Conservation (phyloP, 53 echinoderm and acorn worm species). For the Pentamera pediparva region DNA sequence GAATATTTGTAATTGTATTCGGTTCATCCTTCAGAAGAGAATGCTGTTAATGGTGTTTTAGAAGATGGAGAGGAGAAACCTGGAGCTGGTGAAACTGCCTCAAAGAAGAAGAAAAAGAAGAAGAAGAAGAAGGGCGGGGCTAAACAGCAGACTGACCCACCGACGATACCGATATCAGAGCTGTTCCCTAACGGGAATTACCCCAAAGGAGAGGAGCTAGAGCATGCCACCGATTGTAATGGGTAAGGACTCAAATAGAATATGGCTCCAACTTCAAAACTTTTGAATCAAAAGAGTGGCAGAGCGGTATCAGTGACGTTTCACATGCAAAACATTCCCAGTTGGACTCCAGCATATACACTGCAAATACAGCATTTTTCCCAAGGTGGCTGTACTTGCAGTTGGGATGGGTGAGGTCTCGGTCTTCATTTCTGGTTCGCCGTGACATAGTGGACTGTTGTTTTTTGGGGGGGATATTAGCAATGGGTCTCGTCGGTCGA, state of each 20-base stretch:
- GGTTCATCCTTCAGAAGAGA: neutral
- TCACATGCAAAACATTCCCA: no score
- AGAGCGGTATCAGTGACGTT: no score
- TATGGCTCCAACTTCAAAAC: no score
- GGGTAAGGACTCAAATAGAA: slow-evolving; percentile 58
- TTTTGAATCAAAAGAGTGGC: no score
- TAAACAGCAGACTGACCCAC: slow-evolving; percentile 86
- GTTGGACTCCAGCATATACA: no score
- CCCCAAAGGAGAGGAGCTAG: slow-evolving; percentile 72
- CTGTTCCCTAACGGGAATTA: slow-evolving; percentile 77
- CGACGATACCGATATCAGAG: slow-evolving; percentile 80
- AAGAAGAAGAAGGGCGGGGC: slow-evolving; percentile 91
- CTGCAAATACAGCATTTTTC: no score
- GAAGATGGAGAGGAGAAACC: slow-evolving; percentile 54
- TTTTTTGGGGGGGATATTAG: no score
- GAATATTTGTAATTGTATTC: neutral
- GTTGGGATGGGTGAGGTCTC: neutral
- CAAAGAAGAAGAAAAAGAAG: slow-evolving; percentile 74
- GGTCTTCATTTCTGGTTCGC: neutral
- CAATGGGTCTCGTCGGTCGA: no score
- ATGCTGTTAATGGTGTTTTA: slow-evolving; percentile 36
- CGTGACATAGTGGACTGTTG: no score
- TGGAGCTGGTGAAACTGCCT: slow-evolving; percentile 38
- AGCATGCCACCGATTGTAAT: slow-evolving; percentile 50
- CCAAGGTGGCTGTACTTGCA: no score